These are phyloP conservation scores for Phoenicopterus ruber DNA, from an alignment of 2,113 vertebrate species.

Conservation along the genomic window DNA sequence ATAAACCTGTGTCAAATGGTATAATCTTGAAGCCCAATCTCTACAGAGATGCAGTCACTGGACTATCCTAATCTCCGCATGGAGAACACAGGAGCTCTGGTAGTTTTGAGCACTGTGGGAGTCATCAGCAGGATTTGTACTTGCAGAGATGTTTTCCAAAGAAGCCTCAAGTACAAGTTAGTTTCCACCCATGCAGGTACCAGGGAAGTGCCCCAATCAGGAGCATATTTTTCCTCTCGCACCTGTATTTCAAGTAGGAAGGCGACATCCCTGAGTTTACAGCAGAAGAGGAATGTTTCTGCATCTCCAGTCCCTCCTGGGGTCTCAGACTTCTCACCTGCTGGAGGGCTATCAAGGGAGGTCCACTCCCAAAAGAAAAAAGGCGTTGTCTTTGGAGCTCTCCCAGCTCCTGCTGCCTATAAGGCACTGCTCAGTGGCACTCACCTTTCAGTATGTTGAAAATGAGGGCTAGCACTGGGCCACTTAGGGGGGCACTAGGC, in stretches of 20 bases:
- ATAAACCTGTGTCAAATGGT: background rate
- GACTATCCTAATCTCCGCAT: background rate
- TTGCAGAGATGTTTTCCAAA: background rate
- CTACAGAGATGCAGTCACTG: background rate
- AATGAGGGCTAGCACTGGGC: slow-evolving; percentile 89
- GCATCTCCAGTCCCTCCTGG: background rate
- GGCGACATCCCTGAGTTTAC: background rate
- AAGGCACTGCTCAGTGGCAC: background rate
- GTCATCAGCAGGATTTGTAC: background rate
- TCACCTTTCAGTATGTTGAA: slow-evolving; percentile 91
- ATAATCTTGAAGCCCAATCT: background rate
- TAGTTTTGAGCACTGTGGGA: background rate
- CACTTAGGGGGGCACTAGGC: slow-evolving; percentile 86
- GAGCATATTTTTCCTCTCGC: background rate
- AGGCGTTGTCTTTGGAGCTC: background rate
- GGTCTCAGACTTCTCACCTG: background rate
- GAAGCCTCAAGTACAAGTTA: background rate
- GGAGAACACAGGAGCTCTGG: background rate
- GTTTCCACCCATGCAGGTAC: background rate
- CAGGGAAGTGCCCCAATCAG: background rate
- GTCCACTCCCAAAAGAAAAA: background rate
- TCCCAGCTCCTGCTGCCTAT: background rate
- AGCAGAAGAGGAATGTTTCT: background rate
- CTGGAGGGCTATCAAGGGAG: background rate
- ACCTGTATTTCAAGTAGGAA: background rate